Evolutionary conservation across 92 coral and sea anemone genomes (phyloP), one percentile per base, ranked within the genome.

Genomic region (Bergia sp.): DNA sequence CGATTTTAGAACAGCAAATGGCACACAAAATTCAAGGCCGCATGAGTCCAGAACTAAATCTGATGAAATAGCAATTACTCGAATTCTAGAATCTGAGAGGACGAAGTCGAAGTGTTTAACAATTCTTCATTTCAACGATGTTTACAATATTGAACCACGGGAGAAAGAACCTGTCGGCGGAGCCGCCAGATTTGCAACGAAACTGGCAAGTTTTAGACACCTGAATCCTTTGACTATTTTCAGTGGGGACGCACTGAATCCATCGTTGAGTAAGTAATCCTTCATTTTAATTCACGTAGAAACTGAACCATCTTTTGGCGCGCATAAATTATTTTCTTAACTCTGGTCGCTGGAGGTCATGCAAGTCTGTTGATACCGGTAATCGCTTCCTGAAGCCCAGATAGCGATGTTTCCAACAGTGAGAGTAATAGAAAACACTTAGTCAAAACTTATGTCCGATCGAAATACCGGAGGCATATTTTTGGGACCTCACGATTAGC

Each of bases 161-260:
- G 98, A 97, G 73, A 93, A 90, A 58, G 99, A 97, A 67, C 99
- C 99, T 11, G 96, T 97, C 43, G 99, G 99, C 11, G 99, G 99
- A n/a, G 98, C 97, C 12, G 98, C 99, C 11, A 93, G 99, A 89
- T 97, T 97, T 86, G 96, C 99, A 50, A 91, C 95, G 4, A 96
- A 97, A 88, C 81, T 97, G 64, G 95, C 98, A 50, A 94, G 98
- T 73, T 93, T 91, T n/a, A 93, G 80, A 72, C 91, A 96, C 80
- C 75, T 95, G 15, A 92, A 97, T 78, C 99, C 99, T 57, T 82
- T 97, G 55, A 90, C 90, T 36, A 92, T 91, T 66, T 97, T 97
- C 90, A 97, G 99, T 83, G 99, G 99, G 58, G 99, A 97, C 87
- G 98, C 94, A 36, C 86, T 97, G 67, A 97, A 94, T 86, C 99